These are phyloP conservation scores for Aythya baeri DNA, from an alignment of 2,113 vertebrate genomes.

Conservation along the genomic window DNA sequence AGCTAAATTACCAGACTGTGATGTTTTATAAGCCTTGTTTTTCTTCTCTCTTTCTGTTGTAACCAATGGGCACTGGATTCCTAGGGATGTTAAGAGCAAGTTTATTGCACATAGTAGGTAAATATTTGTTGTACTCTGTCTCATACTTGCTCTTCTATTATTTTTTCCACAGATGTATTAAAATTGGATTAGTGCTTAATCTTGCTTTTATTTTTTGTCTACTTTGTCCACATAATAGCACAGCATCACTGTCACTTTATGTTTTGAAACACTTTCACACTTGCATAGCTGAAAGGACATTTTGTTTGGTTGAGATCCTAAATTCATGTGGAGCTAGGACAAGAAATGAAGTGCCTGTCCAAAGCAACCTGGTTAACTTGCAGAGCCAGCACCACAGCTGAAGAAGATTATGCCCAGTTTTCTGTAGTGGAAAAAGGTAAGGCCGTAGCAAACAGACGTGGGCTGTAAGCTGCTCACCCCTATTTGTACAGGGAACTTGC, in stretches of 20 bases:
- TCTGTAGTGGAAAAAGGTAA: not conserved
- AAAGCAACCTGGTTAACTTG: not conserved
- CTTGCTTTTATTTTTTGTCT: not conserved
- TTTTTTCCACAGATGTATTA: not conserved
- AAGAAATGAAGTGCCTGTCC: not conserved
- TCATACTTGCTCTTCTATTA: not conserved
- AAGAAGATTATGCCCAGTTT: not conserved
- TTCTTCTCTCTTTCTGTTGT: not conserved
- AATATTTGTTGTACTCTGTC: not conserved
- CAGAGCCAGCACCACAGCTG: not conserved
- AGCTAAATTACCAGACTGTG: not conserved
- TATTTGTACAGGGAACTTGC: not conserved
- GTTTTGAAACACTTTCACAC: not conserved
- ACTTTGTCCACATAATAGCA: not conserved
- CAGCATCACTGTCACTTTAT: not conserved
- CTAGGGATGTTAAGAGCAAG: not conserved
- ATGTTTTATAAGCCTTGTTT: not conserved
- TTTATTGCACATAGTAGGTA: not conserved
- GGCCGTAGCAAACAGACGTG: accelerated
- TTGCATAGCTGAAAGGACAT: not conserved
- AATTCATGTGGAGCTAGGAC: not conserved
- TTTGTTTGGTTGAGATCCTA: not conserved
- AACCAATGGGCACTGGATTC: not conserved
- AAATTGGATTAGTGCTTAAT: not conserved
- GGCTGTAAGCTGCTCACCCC: not conserved